These are phyloP conservation scores for Alcis repandata DNA, from an alignment of 2,888 invertebrate species.

Conservation along the genomic window DNA sequence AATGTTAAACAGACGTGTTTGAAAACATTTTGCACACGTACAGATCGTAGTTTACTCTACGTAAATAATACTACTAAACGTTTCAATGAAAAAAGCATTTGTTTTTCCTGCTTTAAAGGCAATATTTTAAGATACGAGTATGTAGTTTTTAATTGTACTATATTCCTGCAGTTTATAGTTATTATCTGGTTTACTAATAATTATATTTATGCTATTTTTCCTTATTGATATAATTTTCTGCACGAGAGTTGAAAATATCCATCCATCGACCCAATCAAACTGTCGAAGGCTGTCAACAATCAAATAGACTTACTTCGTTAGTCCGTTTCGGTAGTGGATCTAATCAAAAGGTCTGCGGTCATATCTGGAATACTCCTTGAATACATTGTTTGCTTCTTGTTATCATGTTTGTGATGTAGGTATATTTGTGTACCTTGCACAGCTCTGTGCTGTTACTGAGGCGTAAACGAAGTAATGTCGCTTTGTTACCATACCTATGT, in stretches of 20 bases:
- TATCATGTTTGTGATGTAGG: conserved; percentile 29
- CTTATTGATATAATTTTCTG: conserved; percentile 5
- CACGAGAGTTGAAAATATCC: conserved; percentile 1
- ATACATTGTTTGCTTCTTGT: conserved; percentile 40
- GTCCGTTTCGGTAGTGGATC: conserved; percentile 51
- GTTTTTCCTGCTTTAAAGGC: not conserved
- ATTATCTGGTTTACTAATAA: not conserved
- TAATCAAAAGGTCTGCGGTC: conserved; percentile 57
- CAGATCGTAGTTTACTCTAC: not conserved
- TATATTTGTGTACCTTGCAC: conserved; percentile 31
- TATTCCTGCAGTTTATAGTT: not conserved
- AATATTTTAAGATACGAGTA: not conserved
- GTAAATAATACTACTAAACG: conserved; percentile 3
- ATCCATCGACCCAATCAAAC: conserved; percentile 15
- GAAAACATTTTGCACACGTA: conserved; percentile 17
- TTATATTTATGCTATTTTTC: not conserved
- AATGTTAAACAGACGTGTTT: conserved; percentile 19
- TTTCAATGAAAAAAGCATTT: conserved; percentile 7
- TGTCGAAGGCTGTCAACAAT: conserved; percentile 28
- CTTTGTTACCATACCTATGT: conserved; percentile 60
- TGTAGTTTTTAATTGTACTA: not conserved
- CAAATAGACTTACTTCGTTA: conserved; percentile 30
- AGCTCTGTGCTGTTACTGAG: conserved; percentile 29
- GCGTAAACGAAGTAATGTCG: conserved; percentile 49
- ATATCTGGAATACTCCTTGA: conserved; percentile 42